phyloP scores from a whole-genome alignment of 2,888 invertebrate genomes.

The Barypeithes pellucidus region DNA sequence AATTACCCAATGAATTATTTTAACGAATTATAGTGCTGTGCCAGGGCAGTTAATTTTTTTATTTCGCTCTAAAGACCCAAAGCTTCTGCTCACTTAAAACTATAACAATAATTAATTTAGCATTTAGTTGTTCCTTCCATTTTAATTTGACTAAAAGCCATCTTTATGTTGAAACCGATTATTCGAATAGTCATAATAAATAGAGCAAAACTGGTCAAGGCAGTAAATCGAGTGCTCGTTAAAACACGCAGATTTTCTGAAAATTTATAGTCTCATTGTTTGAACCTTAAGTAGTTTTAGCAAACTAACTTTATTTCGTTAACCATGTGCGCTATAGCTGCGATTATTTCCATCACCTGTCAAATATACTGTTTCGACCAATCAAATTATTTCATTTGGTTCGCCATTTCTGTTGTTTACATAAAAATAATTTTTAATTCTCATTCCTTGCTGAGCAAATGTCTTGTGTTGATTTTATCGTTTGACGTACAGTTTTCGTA shows the following conservation, averaged over 20 bases:
- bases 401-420: too few relatives aligned
- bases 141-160: constrained; percentile 47
- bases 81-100: not conserved
- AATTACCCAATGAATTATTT: not conserved
- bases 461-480: too few relatives aligned
- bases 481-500: too few relatives aligned
- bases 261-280: constrained; percentile 38
- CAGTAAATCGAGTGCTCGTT: constrained; percentile 43
- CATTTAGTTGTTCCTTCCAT: constrained; percentile 32
- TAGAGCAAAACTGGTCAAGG: constrained; percentile 32
- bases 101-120: constrained; percentile 1
- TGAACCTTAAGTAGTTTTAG: constrained; percentile 11
- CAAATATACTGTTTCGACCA: too few relatives aligned
- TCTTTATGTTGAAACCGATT: constrained; percentile 40
- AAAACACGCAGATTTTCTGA: constrained; percentile 38
- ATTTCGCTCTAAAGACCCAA: not conserved
- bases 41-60: not conserved
- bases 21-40: not conserved
- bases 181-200: constrained; percentile 43
- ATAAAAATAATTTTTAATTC: too few relatives aligned
- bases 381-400: too few relatives aligned
- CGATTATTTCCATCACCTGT: too few relatives aligned
- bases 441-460: too few relatives aligned
- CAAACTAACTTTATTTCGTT: not conserved
- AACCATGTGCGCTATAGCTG: too few relatives aligned